Evolutionary conservation across 64 coral and sea anemone species (phyloP).

Genomic region (Actinia equina): DNA sequence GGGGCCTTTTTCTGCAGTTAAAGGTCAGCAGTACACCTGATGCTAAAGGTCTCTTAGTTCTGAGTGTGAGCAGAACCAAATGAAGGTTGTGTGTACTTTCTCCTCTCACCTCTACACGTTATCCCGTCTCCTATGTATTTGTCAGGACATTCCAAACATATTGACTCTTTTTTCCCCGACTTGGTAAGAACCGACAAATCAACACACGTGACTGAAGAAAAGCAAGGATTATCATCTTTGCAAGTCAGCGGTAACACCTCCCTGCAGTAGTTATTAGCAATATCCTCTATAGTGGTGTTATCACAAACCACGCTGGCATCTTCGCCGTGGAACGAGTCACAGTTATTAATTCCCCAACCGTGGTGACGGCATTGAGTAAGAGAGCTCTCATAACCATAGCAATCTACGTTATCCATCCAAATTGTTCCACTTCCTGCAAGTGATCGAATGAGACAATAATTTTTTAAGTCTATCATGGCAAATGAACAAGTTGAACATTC

Average conservation of each 20-base stretch:
- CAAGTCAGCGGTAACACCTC: conserved; percentile 36
- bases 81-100: not conserved
- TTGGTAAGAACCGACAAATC: conserved; percentile 36
- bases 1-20: no score
- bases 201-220: conserved; percentile 58
- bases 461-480: no score
- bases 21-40: no score
- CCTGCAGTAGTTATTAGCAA: conserved; percentile 82
- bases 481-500: no score
- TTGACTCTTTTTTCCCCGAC: conserved; percentile 18
- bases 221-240: conserved; percentile 1
- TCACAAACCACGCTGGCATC: conserved; percentile 81
- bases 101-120: conserved; percentile 55
- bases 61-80: no score
- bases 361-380: conserved; percentile 68
- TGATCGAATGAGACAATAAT: not conserved
- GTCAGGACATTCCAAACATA: conserved; percentile 70
- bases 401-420: conserved; percentile 91
- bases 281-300: conserved; percentile 72
- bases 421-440: conserved; percentile 59
- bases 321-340: conserved; percentile 44
- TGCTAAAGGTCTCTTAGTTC: no score
- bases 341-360: conserved; percentile 77
- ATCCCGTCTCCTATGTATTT: conserved; percentile 59
- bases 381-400: conserved; percentile 81